Conservation (phyloP, 2,888 invertebrate genomes). For the Pseudococcus jackbeardsleyi region DNA sequence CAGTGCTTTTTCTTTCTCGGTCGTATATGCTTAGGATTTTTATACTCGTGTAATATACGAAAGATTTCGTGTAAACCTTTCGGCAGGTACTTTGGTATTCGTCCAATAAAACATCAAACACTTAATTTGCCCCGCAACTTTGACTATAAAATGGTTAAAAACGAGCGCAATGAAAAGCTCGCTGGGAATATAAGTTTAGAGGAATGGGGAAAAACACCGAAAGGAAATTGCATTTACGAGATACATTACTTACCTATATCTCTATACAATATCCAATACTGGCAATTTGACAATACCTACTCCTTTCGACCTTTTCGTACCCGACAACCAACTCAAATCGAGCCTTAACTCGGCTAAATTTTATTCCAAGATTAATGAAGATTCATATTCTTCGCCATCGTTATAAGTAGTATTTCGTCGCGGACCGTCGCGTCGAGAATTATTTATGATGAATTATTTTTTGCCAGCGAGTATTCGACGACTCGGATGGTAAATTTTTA, state of each 20-base stretch:
- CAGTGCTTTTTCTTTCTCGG: neutral
- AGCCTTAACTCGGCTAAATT: neutral
- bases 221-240: neutral
- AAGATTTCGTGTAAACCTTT: neutral
- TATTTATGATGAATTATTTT: conserved; percentile 26
- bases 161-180: neutral
- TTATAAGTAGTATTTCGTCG: neutral
- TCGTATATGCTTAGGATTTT: neutral
- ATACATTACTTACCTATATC: neutral
- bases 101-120: conserved; percentile 17
- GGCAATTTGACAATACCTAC: neutral
- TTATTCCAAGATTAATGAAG: conserved; percentile 17
- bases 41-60: neutral
- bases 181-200: neutral
- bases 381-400: neutral
- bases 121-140: neutral
- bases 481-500: neutral
- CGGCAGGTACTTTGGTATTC: neutral
- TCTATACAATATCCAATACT: neutral
- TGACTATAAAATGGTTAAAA: neutral
- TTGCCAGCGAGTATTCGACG: neutral
- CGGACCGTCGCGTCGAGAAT: conserved; percentile 9
- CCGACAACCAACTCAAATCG: neutral
- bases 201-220: neutral
- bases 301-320: neutral